Evolutionary conservation across 2,888 invertebrate species (phyloP), one percentile per base, ranked within the genome.

Genomic region (Sipha maydis): DNA sequence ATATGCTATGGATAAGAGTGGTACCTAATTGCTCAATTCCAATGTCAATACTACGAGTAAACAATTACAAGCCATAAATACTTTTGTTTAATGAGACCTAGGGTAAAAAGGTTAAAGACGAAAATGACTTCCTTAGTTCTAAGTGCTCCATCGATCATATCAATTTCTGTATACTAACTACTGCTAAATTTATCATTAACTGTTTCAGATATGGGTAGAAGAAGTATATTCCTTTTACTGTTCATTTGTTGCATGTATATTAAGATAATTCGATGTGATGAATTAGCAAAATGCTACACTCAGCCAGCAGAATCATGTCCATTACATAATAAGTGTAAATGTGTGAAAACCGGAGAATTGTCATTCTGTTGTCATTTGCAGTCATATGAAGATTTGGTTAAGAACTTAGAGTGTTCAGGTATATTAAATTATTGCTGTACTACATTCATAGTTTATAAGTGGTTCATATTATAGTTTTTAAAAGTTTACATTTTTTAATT

Each of bases 121-220:
- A 85, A 19, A 31, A 34, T 85, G 67, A 25, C 1, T 67, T 17
- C 31, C 8, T 71, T n/a, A 83, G 31, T 83, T 80, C 67, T 69
- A 38, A 14, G 4, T 75, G 17, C 28, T 2, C 8, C 3, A 8
- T 54, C 17, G 31, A 31, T 21, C 14, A 3, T 56, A 73, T 34
- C 25, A 38, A 41, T 84, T 69, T 69, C n/a, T n/a, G 17, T 17
- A 25, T 8, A 21, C 7, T 8, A 19, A 25, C 56, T n/a, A 1
- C n/a, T 28, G 21, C 14, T 21, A 17, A 38, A 17, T 79, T 25
- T 41, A 61, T 19, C 48, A 48, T 21, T 80, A n/a, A 48, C 48
- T 48, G 11, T 88, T 88, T 34, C 75, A 88, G 88, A 82, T 67
- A 88, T 88, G 88, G 82, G 28, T 88, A 82, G 25, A 75, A 61